phyloP scores from a whole-genome alignment of 1,140 invertebrate genomes.

The Musca domestica region DNA sequence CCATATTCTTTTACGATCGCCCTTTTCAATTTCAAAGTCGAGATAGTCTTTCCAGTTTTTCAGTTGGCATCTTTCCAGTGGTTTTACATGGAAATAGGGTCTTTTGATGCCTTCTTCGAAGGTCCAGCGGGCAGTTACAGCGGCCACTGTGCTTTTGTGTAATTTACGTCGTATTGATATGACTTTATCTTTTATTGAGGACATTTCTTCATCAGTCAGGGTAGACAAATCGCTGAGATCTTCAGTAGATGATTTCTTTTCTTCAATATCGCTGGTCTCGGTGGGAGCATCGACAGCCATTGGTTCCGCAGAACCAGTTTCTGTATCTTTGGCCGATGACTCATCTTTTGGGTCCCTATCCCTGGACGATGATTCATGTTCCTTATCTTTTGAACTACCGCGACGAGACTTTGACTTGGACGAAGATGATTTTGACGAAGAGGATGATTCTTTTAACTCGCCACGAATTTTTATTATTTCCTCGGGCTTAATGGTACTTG shows the following conservation, averaged over 20 bases:
- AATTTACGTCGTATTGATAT: constrained; percentile 77
- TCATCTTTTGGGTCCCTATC: constrained; percentile 52
- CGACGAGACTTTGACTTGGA: constrained; percentile 40
- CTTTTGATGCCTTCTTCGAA: constrained; percentile 96
- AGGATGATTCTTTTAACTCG: constrained; percentile 63
- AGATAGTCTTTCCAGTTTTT: constrained; percentile 98
- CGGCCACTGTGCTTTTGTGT: constrained; percentile 82
- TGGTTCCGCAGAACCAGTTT: not conserved
- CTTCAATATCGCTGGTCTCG: constrained; percentile 35
- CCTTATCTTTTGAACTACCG: constrained; percentile 53
- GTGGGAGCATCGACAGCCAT: constrained; percentile 61
- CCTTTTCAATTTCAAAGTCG: constrained; percentile 89
- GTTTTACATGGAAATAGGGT: constrained; percentile 98
- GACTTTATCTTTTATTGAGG: constrained; percentile 79
- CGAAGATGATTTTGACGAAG: constrained; percentile 27
- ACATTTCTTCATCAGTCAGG: constrained; percentile 72
- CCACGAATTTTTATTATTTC: constrained; percentile 78
- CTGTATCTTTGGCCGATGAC: constrained; percentile 56
- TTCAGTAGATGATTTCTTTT: constrained; percentile 9
- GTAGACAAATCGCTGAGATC: constrained; percentile 45
- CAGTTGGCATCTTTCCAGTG: constrained; percentile 89
- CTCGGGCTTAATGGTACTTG: constrained; percentile 74
- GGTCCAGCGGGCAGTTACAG: constrained; percentile 85
- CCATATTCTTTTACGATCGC: constrained; percentile 79
- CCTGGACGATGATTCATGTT: constrained; percentile 24